A percentile compares a stretch with the other conserved stretches of the same genome.
phyloP scores from a whole-genome alignment of 2,113 vertebrate species.

The Spheniscus mendiculus region DNA sequence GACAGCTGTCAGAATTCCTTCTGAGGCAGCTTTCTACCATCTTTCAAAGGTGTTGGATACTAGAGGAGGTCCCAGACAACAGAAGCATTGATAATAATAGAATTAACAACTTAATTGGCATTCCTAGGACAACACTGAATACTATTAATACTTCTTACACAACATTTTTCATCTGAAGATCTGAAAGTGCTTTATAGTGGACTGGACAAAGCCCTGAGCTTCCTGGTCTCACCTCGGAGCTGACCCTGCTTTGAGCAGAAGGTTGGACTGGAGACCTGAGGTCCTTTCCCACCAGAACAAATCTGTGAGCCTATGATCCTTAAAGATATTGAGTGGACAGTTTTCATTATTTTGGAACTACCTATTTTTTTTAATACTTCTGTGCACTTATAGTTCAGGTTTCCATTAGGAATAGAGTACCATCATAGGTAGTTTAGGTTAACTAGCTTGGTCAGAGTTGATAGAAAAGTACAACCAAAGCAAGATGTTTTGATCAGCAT shows the following conservation, averaged over 20 bases:
- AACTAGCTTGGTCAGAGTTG: no score
- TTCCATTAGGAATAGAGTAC: background rate
- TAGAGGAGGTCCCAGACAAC: background rate
- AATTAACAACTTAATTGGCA: rapidly evolving
- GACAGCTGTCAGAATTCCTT: background rate
- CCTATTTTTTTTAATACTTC: background rate
- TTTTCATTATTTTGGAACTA: background rate
- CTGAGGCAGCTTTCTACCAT: background rate
- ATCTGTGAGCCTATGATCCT: background rate
- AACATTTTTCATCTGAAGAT: background rate
- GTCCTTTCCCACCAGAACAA: background rate
- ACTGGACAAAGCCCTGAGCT: background rate
- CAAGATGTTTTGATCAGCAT: background rate
- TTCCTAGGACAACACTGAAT: background rate
- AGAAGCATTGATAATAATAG: background rate
- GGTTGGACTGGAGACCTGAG: background rate
- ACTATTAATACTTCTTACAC: background rate
- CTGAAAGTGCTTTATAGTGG: background rate
- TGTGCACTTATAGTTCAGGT: background rate
- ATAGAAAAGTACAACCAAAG: background rate
- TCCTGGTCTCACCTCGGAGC: background rate
- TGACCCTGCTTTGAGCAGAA: background rate
- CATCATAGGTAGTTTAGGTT: background rate
- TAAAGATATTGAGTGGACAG: background rate
- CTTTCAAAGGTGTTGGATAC: background rate